These are phyloP conservation scores for Papilio helenus DNA, from an alignment of 1,140 invertebrate genomes.

Conservation along the genomic window DNA sequence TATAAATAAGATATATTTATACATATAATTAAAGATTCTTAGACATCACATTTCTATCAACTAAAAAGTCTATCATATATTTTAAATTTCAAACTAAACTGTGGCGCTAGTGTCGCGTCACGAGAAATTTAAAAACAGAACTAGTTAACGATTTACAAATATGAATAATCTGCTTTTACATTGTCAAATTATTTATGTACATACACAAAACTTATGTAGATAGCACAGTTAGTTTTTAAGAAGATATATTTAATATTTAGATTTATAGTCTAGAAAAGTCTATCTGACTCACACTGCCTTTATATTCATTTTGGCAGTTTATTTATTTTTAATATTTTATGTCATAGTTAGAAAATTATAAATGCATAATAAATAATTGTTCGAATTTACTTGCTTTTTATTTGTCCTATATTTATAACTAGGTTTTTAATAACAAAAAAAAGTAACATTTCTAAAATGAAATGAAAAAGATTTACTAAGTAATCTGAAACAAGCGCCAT, in stretches of 20 bases:
- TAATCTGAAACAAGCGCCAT: too few relatives aligned
- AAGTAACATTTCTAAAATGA: too few relatives aligned
- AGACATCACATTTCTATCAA: not conserved
- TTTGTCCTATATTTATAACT: too few relatives aligned
- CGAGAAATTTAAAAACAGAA: not conserved
- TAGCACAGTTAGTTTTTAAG: conserved; percentile 23
- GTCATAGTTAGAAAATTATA: conserved; percentile 49
- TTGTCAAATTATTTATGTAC: conserved; percentile 24
- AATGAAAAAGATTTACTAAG: too few relatives aligned
- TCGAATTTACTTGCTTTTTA: conserved; percentile 47
- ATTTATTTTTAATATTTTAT: conserved; percentile 65
- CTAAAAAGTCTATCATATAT: not conserved
- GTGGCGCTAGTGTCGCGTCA: not conserved
- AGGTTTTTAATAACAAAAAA: too few relatives aligned
- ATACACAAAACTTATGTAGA: conserved; percentile 24
- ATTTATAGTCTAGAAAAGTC: not conserved
- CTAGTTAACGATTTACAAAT: not conserved
- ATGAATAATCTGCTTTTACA: not conserved
- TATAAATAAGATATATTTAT: not conserved
- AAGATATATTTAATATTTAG: conserved; percentile 23
- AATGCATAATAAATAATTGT: conserved; percentile 71
- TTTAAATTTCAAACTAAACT: not conserved
- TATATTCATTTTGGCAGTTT: conserved; percentile 61
- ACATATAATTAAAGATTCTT: not conserved
- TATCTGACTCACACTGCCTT: conserved; percentile 56